Conservation (phyloP, 2,888 invertebrate genomes). For the Osedax fenrisi region DNA sequence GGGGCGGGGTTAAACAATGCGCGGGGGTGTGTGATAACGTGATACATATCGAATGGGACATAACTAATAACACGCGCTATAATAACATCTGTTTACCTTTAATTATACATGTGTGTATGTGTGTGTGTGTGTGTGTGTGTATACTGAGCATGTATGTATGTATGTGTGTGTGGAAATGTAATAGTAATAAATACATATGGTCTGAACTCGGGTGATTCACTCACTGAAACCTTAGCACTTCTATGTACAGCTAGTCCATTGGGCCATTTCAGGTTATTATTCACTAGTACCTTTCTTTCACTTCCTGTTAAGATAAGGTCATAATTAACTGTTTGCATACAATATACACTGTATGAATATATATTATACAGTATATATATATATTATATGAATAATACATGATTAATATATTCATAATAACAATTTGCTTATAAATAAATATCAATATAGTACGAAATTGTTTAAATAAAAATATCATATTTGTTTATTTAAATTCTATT, state of each 20-base stretch:
- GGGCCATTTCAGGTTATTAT: constrained; percentile 76
- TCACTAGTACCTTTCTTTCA: constrained; percentile 62
- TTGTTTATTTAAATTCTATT: no score
- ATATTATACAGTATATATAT: no score
- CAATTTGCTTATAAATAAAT: neutral
- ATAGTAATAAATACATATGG: neutral
- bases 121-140: neutral
- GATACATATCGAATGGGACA: no score
- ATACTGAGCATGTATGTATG: constrained; percentile 45
- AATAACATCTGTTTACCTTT: no score
- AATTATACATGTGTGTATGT: no score
- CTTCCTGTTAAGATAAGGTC: constrained; percentile 43
- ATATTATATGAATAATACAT: neutral
- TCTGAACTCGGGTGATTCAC: neutral
- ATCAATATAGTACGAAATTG: no score
- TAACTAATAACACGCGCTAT: no score
- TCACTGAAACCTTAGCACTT: neutral
- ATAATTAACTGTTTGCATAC: neutral
- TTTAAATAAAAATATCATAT: no score
- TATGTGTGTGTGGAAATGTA: neutral
- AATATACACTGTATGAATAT: no score
- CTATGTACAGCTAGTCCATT: constrained; percentile 56
- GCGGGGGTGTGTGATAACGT: no score
- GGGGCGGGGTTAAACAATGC: no score
- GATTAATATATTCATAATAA: neutral